Percentiles rank a stretch among this genome's conserved stretches.
Evolutionary conservation across 1,140 invertebrate species (phyloP).

Genomic region (Apis laboriosa): DNA sequence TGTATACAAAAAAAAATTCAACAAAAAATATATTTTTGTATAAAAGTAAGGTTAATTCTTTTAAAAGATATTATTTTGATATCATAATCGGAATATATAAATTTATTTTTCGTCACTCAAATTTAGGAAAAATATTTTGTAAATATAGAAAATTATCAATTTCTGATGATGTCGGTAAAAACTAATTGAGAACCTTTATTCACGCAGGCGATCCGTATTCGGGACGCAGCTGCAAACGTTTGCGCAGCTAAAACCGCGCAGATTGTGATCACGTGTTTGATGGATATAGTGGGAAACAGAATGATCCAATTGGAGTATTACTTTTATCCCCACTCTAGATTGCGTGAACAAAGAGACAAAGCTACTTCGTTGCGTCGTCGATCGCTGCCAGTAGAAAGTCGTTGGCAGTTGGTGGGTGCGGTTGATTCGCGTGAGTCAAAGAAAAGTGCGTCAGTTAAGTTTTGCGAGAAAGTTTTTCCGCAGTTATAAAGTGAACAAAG

Average conservation of each 20-base stretch:
- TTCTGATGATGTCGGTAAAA: background rate
- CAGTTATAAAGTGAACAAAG: conserved; percentile 20
- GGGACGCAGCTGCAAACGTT: conserved; percentile 63
- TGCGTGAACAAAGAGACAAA: conserved; percentile 74
- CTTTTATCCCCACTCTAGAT: conserved; percentile 33
- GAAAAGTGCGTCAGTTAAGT: conserved; percentile 19
- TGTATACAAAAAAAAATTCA: background rate
- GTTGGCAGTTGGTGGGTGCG: conserved; percentile 70
- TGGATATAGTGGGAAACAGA: conserved; percentile 21
- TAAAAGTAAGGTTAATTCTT: background rate
- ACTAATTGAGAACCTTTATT: conserved; percentile 50
- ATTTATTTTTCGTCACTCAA: background rate
- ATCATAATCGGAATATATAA: background rate
- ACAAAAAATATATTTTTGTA: background rate
- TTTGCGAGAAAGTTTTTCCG: conserved; percentile 45
- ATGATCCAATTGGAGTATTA: background rate
- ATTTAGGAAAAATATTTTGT: background rate
- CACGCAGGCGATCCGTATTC: conserved; percentile 58
- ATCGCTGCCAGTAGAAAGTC: conserved; percentile 74
- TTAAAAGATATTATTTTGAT: background rate
- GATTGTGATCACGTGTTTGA: conserved; percentile 52
- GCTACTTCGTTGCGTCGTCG: conserved; percentile 61
- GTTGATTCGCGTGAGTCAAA: conserved; percentile 43
- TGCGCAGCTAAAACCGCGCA: conserved; percentile 58
- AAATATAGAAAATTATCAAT: background rate